These are phyloP conservation scores for Pristionchus maxplancki DNA, from an alignment of 2,888 invertebrate species.

Conservation along the genomic window DNA sequence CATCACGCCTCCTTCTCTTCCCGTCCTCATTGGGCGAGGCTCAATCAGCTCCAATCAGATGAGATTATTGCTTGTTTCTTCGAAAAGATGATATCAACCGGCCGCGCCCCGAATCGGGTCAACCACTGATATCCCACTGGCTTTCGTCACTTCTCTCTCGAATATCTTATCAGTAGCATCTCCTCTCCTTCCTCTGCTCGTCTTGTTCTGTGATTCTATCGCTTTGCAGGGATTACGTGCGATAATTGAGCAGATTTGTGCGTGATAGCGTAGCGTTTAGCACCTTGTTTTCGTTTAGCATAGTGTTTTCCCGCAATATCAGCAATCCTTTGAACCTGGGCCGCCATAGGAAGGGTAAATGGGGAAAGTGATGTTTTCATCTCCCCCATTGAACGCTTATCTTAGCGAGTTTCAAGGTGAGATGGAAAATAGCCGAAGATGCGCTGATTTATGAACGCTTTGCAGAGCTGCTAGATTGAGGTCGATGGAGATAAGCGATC, in stretches of 20 bases:
- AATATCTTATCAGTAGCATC: slow-evolving; percentile 24
- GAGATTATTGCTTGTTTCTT: not conserved
- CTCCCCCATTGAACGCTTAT: not conserved
- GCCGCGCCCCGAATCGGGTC: slow-evolving; percentile 18
- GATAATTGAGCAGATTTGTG: not conserved
- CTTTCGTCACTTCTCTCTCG: not conserved
- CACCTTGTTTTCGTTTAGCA: not conserved
- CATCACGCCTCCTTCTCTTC: not conserved
- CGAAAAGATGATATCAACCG: not conserved
- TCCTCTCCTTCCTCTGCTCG: not conserved
- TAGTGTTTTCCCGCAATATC: not conserved
- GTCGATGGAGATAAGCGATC: slow-evolving; percentile 42
- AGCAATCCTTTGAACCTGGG: not conserved
- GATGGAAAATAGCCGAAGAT: not conserved
- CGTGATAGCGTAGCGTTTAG: not conserved
- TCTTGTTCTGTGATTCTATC: not conserved
- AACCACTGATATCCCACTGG: not conserved
- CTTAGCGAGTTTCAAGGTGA: not conserved
- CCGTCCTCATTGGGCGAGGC: too few species aligned
- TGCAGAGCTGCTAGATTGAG: slow-evolving; percentile 13
- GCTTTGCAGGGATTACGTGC: slow-evolving; percentile 30
- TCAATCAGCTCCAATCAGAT: not conserved
- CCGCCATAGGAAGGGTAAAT: too few species aligned
- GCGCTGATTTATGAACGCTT: not conserved
- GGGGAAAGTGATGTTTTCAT: not conserved